Conservation (phyloP, 2,113 vertebrate genomes). For the Mus pahari region DNA sequence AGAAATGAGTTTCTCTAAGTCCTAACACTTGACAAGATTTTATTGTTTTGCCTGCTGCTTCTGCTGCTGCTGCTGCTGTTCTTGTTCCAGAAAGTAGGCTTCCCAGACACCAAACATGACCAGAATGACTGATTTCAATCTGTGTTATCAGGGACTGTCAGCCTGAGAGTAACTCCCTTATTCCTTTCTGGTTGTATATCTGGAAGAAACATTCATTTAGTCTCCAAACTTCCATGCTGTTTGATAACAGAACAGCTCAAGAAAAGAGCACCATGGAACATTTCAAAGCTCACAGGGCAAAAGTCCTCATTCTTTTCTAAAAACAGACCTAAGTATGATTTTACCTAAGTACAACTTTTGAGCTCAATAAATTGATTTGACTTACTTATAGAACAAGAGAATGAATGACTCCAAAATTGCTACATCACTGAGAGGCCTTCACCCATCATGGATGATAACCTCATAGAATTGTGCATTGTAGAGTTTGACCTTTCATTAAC, state of each 20-base stretch:
- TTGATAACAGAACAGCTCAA: constrained; percentile 44
- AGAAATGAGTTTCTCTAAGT: constrained; percentile 67
- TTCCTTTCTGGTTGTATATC: constrained; percentile 6
- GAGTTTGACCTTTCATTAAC: not conserved
- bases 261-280: not conserved
- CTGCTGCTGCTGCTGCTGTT: no score
- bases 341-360: not conserved
- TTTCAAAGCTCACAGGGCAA: not conserved
- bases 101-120: constrained; percentile 53
- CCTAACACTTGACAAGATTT: constrained; percentile 50
- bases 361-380: not conserved
- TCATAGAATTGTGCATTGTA: not conserved
- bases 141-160: constrained; percentile 40
- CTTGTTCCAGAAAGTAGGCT: not conserved
- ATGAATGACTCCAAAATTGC: not conserved
- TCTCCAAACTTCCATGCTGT: not conserved
- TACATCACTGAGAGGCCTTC: not conserved
- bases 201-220: not conserved
- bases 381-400: not conserved
- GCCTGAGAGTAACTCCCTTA: constrained; percentile 16
- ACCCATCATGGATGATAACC: not conserved
- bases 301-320: not conserved
- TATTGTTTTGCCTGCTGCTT: not conserved
- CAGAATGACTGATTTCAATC: constrained; percentile 58
- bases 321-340: not conserved